Conservation (phyloP, 2,113 vertebrate genomes). For the Burhinus bistriatus region DNA sequence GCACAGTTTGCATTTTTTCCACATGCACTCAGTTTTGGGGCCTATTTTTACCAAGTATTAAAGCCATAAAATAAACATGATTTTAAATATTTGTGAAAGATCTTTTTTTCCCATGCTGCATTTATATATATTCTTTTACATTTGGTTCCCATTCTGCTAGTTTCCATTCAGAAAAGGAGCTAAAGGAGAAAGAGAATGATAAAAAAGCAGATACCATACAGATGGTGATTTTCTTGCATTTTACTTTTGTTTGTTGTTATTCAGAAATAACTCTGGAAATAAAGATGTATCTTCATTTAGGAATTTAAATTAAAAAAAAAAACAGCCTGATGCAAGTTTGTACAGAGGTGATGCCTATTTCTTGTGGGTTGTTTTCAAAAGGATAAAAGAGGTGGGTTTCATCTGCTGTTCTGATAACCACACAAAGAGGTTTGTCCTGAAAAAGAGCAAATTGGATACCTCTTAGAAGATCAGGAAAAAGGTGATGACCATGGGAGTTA, state of each 20-base stretch:
- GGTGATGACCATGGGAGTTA: neutral
- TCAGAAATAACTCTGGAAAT: neutral
- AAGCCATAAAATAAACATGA: conserved; percentile 32
- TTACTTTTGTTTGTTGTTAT: neutral
- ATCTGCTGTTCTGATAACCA: neutral
- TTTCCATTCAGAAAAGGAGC: conserved; percentile 11
- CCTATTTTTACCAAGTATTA: conserved; percentile 39
- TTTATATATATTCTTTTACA: neutral
- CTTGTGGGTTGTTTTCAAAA: neutral
- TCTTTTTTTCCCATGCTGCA: neutral
- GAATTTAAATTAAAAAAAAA: neutral
- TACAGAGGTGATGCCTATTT: neutral
- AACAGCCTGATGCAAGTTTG: accelerated
- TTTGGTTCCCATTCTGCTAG: neutral
- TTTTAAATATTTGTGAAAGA: conserved; percentile 22
- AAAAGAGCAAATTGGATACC: neutral
- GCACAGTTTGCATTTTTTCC: conserved; percentile 36
- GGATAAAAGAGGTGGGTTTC: neutral
- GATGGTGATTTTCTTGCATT: neutral
- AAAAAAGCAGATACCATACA: neutral
- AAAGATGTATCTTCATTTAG: neutral
- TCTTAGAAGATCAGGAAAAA: neutral
- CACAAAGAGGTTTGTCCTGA: neutral
- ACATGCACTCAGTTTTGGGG: conserved; percentile 7
- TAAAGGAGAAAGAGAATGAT: neutral